These are phyloP conservation scores for Ornithorhynchus anatinus DNA, from an alignment of 2,113 vertebrate genomes.

Conservation along the genomic window DNA sequence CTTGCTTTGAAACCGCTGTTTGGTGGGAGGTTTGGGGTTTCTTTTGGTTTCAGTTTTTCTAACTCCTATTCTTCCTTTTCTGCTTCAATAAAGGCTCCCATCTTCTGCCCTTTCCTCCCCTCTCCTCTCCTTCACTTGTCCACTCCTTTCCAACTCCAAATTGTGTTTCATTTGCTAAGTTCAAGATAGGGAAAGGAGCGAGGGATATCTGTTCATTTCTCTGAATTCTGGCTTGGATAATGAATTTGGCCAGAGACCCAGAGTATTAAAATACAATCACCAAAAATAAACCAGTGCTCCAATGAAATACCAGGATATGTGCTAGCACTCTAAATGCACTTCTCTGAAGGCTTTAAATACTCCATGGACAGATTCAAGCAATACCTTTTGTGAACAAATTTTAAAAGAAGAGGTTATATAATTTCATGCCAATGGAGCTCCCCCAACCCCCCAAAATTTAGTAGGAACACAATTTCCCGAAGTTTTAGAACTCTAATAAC, in stretches of 20 bases:
- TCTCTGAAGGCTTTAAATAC: not conserved
- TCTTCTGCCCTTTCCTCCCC: too few relatives aligned
- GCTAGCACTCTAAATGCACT: not conserved
- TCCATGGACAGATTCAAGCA: not conserved
- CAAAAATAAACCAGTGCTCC: conserved; percentile 13
- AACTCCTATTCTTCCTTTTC: not conserved
- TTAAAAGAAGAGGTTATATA: not conserved
- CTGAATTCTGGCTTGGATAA: not conserved
- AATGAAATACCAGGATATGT: not conserved
- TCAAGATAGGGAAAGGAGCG: not conserved
- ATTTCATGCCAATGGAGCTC: not conserved
- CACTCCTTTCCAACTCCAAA: not conserved
- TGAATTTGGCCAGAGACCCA: not conserved
- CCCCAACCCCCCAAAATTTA: not conserved
- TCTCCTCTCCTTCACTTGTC: not conserved
- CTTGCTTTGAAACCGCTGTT: not conserved
- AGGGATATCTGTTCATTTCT: not conserved
- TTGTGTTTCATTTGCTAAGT: not conserved
- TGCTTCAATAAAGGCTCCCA: not conserved
- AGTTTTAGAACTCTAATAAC: not conserved
- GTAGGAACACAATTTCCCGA: not conserved
- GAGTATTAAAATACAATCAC: conserved; percentile 5
- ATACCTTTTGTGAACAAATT: not conserved
- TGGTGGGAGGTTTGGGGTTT: not conserved
- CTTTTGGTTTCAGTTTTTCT: not conserved